Percentiles rank a stretch among this genome's conserved stretches.
Conservation (phyloP, 2,888 invertebrate genomes). For the Mythimna impura region DNA sequence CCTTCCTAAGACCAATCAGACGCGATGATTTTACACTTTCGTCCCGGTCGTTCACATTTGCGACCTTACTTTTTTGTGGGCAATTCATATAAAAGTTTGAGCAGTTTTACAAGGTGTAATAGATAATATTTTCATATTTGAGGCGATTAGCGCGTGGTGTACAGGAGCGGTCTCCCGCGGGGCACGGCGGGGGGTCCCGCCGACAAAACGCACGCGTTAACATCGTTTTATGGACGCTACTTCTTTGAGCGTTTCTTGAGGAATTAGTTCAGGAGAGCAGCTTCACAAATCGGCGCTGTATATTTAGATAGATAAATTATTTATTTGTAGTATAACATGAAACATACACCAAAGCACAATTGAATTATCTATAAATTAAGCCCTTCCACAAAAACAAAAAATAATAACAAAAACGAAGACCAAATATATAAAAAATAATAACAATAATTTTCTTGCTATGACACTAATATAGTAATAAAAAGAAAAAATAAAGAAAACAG, state of each 20-base stretch:
- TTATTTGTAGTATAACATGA: too few relatives aligned
- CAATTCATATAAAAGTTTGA: constrained; percentile 58
- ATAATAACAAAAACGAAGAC: too few relatives aligned
- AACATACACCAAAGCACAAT: too few relatives aligned
- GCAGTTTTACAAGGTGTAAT: constrained; percentile 74
- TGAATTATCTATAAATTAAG: too few relatives aligned
- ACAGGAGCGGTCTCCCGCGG: constrained; percentile 84
- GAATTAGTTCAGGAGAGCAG: constrained; percentile 33
- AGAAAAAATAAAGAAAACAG: too few relatives aligned
- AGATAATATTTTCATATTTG: constrained; percentile 82
- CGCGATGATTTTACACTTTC: constrained; percentile 68
- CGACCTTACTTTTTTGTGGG: constrained; percentile 58
- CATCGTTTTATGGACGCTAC: constrained; percentile 71
- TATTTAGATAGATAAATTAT: too few relatives aligned
- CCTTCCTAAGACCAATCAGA: constrained; percentile 67
- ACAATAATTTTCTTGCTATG: too few relatives aligned
- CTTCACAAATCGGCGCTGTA: constrained; percentile 10
- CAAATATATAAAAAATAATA: too few relatives aligned
- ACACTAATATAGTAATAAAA: too few relatives aligned
- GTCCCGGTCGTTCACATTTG: constrained; percentile 66
- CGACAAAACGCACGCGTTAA: constrained; percentile 71
- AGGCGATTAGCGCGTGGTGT: constrained; percentile 76
- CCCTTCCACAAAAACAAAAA: too few relatives aligned
- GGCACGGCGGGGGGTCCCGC: constrained; percentile 78
- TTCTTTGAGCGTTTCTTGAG: constrained; percentile 49